Percentiles rank a stretch among this genome's conserved stretches.
Conservation (phyloP, 2,113 vertebrate species). For the Sinocyclocheilus maitianheensis region DNA sequence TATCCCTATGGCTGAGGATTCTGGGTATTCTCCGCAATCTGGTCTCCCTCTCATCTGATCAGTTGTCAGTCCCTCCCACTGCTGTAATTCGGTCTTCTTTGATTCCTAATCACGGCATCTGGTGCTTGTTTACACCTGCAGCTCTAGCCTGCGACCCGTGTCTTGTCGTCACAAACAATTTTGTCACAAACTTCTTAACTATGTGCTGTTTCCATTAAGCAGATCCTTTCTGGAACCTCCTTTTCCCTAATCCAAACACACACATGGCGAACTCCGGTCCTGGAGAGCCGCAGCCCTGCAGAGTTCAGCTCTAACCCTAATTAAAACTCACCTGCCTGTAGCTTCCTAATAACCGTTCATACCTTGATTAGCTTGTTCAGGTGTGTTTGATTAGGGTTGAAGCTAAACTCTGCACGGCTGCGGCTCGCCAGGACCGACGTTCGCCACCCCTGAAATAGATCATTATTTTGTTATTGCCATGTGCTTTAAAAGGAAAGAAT, state of each 20-base stretch:
- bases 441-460: no score
- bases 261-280: no score
- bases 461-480: conserved; percentile 50
- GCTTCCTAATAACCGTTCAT: no score
- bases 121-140: conserved; percentile 55
- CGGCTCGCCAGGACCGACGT: no score
- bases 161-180: conserved; percentile 46
- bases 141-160: conserved; percentile 21
- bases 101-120: conserved; percentile 60
- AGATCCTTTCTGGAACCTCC: not conserved
- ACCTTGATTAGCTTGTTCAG: no score
- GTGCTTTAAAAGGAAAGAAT: conserved; percentile 26
- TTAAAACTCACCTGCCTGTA: no score
- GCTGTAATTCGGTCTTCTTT: conserved; percentile 58
- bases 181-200: conserved; percentile 34
- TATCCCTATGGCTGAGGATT: conserved; percentile 27
- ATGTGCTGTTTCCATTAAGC: conserved; percentile 28
- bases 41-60: conserved; percentile 46
- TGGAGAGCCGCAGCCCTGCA: no score
- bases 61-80: conserved; percentile 35
- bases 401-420: no score
- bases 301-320: no score
- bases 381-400: no score
- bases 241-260: conserved; percentile 36
- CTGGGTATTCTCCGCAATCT: conserved; percentile 41